Evolutionary conservation across 2,888 invertebrate species (phyloP).

Genomic region (Ormyrus labotus): DNA sequence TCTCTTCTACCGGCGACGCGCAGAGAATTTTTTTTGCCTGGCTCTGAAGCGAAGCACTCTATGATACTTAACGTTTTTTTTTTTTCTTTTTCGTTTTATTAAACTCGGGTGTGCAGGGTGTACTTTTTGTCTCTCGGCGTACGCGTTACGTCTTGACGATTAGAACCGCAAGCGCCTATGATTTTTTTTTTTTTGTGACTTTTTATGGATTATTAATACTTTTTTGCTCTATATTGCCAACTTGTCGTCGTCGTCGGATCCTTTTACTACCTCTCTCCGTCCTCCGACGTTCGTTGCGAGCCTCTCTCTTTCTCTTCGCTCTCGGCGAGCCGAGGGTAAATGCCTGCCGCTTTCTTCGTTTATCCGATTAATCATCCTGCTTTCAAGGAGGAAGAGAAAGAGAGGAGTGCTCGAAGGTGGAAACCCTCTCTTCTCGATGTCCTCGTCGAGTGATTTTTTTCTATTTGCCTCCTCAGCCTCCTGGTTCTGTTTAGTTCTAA

Average conservation of each 20-base stretch:
- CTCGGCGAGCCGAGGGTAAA: too few relatives aligned
- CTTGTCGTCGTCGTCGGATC: slow-evolving; percentile 53
- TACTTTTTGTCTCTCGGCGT: slow-evolving; percentile 7
- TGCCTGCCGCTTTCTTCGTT: neutral
- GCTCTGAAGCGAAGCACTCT: slow-evolving; percentile 47
- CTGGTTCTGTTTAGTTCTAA: slow-evolving; percentile 1
- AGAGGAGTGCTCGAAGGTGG: neutral
- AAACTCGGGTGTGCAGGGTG: slow-evolving; percentile 15
- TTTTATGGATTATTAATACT: neutral
- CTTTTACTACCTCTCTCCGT: slow-evolving; percentile 51
- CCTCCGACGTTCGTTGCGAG: slow-evolving; percentile 29
- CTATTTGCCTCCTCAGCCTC: neutral
- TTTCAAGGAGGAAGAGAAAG: slow-evolving; percentile 31
- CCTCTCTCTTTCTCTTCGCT: neutral
- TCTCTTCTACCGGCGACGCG: slow-evolving; percentile 33
- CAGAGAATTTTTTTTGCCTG: slow-evolving; percentile 33
- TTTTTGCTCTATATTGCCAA: slow-evolving; percentile 28
- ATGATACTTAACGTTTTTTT: neutral
- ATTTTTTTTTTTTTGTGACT: slow-evolving; percentile 8
- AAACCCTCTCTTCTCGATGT: slow-evolving; percentile 6
- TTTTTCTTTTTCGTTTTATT: too few relatives aligned
- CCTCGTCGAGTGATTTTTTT: slow-evolving; percentile 7
- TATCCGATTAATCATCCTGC: slow-evolving; percentile 46
- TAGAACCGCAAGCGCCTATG: slow-evolving; percentile 16
- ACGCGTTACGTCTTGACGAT: slow-evolving; percentile 5